Percentiles rank a stretch among this genome's conserved stretches.
These are phyloP conservation scores for Cerastoderma edule DNA, from an alignment of 2,888 invertebrate species.

Conservation along the genomic window DNA sequence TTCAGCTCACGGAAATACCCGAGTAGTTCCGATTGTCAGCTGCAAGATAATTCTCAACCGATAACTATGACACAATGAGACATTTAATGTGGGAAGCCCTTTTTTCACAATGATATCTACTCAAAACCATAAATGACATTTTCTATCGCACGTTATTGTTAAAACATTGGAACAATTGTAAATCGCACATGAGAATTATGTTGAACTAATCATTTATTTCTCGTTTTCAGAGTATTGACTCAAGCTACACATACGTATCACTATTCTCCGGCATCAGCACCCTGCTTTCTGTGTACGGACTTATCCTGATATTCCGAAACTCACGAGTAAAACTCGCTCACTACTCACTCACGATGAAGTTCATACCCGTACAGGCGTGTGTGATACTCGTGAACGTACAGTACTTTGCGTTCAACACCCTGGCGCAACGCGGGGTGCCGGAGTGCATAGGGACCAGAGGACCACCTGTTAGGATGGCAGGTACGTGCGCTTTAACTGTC, in stretches of 20 bases:
- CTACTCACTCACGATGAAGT: conserved; percentile 52
- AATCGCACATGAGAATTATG: not conserved
- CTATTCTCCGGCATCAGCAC: conserved; percentile 48
- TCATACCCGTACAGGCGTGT: conserved; percentile 47
- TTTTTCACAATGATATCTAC: not conserved
- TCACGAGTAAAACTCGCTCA: conserved; percentile 41
- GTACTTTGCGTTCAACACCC: conserved; percentile 38
- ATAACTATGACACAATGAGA: not conserved
- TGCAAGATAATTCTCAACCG: not conserved
- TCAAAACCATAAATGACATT: not conserved
- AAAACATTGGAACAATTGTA: not conserved
- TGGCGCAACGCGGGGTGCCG: conserved; percentile 50
- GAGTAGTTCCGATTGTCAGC: too few relatives aligned
- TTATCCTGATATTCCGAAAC: conserved; percentile 55
- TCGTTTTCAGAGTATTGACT: conserved; percentile 23
- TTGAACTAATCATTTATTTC: not conserved
- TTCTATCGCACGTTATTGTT: too few relatives aligned
- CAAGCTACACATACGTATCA: conserved; percentile 45
- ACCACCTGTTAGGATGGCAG: conserved; percentile 46
- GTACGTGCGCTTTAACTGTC: conserved; percentile 50
- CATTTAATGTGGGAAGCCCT: not conserved
- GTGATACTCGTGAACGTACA: conserved; percentile 58
- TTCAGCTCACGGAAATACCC: too few relatives aligned
- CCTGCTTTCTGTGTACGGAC: conserved; percentile 55
- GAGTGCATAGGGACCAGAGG: conserved; percentile 48